phyloP scores from a whole-genome alignment of 2,797 vertebrate genomes.

The Muraenolepis orangiensis region DNA sequence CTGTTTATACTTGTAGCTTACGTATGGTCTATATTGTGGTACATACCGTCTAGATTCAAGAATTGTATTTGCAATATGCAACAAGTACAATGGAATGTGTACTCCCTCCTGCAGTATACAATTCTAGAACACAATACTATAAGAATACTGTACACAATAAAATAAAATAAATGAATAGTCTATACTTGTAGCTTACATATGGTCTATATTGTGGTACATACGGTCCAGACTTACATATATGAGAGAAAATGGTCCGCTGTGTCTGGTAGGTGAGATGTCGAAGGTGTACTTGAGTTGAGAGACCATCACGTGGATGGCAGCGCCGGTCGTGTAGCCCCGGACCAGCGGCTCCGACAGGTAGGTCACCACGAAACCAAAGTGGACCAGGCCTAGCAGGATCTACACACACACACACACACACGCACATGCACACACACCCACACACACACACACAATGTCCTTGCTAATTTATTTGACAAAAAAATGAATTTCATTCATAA shows the following conservation, averaged over 20 bases:
- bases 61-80: too few species aligned
- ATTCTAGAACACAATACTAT: too few species aligned
- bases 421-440: constrained; percentile 25
- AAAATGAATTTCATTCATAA: too few species aligned
- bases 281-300: constrained; percentile 94
- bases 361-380: constrained; percentile 92
- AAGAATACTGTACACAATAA: too few species aligned
- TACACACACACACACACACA: constrained; percentile 11
- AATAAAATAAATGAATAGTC: too few species aligned
- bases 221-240: constrained; percentile 42
- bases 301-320: constrained; percentile 84
- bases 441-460: not conserved
- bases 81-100: too few species aligned
- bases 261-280: constrained; percentile 69
- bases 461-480: not conserved
- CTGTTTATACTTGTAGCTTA: not conserved
- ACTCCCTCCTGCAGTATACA: too few species aligned
- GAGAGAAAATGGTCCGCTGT: constrained; percentile 75
- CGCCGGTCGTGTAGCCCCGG: constrained; percentile 85
- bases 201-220: too few species aligned
- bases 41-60: too few species aligned
- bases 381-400: constrained; percentile 80
- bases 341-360: constrained; percentile 93
- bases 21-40: not conserved
- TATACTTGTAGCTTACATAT: not conserved